These are phyloP conservation scores for Lichenostomus cassidix DNA, from an alignment of 2,113 vertebrate genomes.

Conservation along the genomic window DNA sequence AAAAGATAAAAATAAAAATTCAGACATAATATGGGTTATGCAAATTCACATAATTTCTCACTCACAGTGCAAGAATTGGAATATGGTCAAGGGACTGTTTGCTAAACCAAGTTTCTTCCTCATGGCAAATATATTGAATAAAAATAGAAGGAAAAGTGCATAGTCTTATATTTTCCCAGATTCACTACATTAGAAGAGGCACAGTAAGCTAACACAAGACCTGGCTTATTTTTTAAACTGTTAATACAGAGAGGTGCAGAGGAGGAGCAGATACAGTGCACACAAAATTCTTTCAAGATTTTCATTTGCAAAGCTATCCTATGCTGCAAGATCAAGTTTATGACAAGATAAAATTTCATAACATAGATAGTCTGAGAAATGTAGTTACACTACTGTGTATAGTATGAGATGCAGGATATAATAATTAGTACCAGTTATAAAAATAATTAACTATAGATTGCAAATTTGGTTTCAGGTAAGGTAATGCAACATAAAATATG, in stretches of 20 bases:
- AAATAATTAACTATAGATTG: not conserved
- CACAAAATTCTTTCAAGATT: not conserved
- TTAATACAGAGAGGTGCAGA: not conserved
- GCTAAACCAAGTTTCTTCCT: not conserved
- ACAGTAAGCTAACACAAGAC: not conserved
- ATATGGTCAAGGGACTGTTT: not conserved
- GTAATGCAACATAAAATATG: not conserved
- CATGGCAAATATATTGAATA: not conserved
- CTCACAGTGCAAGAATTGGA: not conserved
- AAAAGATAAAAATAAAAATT: not conserved
- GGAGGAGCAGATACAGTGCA: not conserved
- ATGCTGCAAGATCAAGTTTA: not conserved
- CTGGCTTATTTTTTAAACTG: not conserved
- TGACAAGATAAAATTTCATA: not conserved
- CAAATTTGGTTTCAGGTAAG: not conserved
- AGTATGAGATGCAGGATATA: not conserved
- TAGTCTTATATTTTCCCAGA: not conserved
- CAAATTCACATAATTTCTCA: not conserved
- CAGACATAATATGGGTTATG: not conserved
- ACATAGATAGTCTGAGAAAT: not conserved
- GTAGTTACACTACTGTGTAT: not conserved
- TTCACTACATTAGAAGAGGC: not conserved
- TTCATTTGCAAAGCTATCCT: not conserved
- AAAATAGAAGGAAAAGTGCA: not conserved
- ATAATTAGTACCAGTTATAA: not conserved